A percentile compares a stretch with the other conserved stretches of the same genome.
Evolutionary conservation across 2,797 vertebrate species (phyloP).

Genomic region (Babyrousa celebensis): DNA sequence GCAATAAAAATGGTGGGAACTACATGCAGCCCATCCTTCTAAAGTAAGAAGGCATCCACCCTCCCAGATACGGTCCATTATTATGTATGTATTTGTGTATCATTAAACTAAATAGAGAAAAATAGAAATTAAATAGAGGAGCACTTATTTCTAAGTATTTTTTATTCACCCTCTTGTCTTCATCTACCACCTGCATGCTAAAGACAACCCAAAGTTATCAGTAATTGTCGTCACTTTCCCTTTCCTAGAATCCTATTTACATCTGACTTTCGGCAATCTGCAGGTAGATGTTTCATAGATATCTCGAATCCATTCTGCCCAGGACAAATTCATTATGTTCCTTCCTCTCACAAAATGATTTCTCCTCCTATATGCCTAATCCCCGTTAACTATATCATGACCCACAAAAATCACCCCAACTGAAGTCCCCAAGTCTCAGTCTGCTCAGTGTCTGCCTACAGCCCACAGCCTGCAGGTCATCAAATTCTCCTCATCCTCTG

Average conservation of each 20-base stretch:
- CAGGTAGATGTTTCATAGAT: constrained; percentile 55
- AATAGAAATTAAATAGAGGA: neutral
- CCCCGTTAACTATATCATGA: neutral
- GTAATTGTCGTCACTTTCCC: constrained; percentile 63
- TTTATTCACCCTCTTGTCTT: constrained; percentile 41
- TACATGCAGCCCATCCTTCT: neutral
- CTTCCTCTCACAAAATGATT: constrained; percentile 1
- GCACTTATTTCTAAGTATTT: neutral
- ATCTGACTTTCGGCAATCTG: constrained; percentile 62
- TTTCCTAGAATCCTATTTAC: constrained; percentile 58
- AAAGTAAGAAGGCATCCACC: neutral
- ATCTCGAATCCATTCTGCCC: constrained; percentile 39
- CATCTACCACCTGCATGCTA: constrained; percentile 40
- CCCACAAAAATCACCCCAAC: neutral
- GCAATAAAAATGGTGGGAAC: neutral
- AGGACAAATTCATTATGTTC: constrained; percentile 42
- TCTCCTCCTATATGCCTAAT: constrained; percentile 11
- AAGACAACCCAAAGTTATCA: constrained; percentile 60
- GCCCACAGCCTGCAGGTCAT: neutral
- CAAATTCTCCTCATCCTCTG: neutral
- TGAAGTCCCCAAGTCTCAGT: neutral
- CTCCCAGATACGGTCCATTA: neutral
- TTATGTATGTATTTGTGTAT: constrained; percentile 16
- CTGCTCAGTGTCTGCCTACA: neutral
- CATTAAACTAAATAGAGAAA: constrained; percentile 55